Conservation (phyloP, 2,888 invertebrate species). For the Ethmia dodecea region DNA sequence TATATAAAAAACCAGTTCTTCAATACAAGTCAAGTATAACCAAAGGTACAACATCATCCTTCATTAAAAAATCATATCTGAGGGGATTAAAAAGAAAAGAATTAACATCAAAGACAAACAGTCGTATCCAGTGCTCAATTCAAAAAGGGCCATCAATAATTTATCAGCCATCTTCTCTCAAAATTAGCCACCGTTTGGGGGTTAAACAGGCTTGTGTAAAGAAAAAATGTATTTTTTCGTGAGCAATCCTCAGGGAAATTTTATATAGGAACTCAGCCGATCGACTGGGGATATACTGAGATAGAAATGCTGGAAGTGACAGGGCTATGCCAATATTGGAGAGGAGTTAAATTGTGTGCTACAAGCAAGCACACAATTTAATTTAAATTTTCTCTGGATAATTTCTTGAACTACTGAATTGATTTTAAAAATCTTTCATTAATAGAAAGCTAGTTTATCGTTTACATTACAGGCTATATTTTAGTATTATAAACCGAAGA, state of each 20-base stretch:
- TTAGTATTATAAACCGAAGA: too few species aligned
- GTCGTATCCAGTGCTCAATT: constrained; percentile 40
- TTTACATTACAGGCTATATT: too few species aligned
- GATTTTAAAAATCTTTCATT: too few species aligned
- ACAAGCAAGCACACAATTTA: too few species aligned
- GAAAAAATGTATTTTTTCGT: constrained; percentile 46
- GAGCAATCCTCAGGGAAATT: constrained; percentile 67
- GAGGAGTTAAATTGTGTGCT: too few species aligned
- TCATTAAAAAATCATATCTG: constrained; percentile 17
- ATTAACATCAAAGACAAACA: constrained; percentile 68
- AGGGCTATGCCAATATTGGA: too few species aligned
- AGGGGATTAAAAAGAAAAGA: constrained; percentile 50
- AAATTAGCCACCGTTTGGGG: constrained; percentile 69
- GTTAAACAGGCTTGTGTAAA: constrained; percentile 57
- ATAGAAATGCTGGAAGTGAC: constrained; percentile 29
- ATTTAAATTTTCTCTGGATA: too few species aligned
- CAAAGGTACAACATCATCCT: too few species aligned
- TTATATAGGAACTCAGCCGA: constrained; percentile 61
- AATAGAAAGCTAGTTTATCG: too few species aligned
- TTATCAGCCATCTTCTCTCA: constrained; percentile 65
- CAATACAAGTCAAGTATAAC: too few species aligned
- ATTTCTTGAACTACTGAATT: too few species aligned
- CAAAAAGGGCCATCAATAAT: constrained; percentile 67
- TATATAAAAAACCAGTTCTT: too few species aligned
- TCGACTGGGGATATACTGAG: constrained; percentile 36